Percentiles rank a stretch among this genome's conserved stretches.
phyloP scores from a whole-genome alignment of 1,140 invertebrate species.

The Meteorus sp. region DNA sequence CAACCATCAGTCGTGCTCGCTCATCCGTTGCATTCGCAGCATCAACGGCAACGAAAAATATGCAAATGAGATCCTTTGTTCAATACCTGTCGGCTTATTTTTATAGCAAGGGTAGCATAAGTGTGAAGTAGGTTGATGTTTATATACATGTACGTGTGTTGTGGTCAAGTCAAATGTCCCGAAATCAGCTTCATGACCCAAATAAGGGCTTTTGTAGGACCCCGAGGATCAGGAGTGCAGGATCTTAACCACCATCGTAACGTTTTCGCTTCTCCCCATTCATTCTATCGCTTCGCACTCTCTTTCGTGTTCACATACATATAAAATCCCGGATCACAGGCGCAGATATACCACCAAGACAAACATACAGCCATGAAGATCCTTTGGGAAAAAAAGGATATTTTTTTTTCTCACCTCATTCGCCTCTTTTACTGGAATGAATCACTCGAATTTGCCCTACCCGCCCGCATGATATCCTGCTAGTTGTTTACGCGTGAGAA shows the following conservation, averaged over 20 bases:
- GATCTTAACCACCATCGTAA: constrained; percentile 30
- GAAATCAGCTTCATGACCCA: constrained; percentile 52
- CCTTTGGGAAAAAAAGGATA: too few species aligned
- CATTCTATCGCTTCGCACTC: constrained; percentile 24
- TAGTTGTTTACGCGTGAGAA: constrained; percentile 57
- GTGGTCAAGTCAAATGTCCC: constrained; percentile 25
- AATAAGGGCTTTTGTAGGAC: constrained; percentile 61
- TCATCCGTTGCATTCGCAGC: neutral
- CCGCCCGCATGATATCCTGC: constrained; percentile 52
- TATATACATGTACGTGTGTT: too few species aligned
- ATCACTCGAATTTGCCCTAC: constrained; percentile 28
- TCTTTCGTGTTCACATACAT: neutral
- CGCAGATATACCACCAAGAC: neutral
- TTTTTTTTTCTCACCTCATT: neutral
- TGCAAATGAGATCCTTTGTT: constrained; percentile 59
- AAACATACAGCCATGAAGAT: too few species aligned
- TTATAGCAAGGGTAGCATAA: constrained; percentile 48
- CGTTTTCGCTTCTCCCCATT: neutral
- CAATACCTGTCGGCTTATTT: constrained; percentile 59
- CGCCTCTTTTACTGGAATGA: constrained; percentile 17
- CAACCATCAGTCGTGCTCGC: too few species aligned
- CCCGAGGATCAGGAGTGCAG: constrained; percentile 52
- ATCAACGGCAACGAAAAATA: constrained; percentile 36
- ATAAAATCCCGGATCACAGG: neutral
- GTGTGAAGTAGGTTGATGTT: constrained; percentile 36